phyloP scores from a whole-genome alignment of 2,797 vertebrate genomes.

The Sorex maritimensis region DNA sequence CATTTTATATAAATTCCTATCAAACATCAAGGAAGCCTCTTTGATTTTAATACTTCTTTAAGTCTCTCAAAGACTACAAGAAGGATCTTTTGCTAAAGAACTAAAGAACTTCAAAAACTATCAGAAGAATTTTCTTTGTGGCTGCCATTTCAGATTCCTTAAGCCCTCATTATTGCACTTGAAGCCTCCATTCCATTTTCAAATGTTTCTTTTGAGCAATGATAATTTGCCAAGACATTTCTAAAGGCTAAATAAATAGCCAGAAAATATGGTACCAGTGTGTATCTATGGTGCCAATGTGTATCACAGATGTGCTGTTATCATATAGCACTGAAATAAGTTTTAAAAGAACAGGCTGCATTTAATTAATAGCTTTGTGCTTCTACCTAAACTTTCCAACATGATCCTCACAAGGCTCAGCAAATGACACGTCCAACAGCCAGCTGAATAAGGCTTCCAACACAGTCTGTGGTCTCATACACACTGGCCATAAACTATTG shows the following conservation, averaged over 20 bases:
- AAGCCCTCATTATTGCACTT: conserved; percentile 50
- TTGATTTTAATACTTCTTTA: conserved; percentile 67
- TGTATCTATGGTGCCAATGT: too few relatives aligned
- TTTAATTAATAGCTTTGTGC: neutral
- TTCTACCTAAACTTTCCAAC: neutral
- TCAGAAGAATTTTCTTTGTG: conserved; percentile 71
- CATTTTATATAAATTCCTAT: conserved; percentile 12
- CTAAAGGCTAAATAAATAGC: conserved; percentile 12
- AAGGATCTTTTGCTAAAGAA: conserved; percentile 70
- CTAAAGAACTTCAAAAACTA: conserved; percentile 51
- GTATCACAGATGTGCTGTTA: neutral
- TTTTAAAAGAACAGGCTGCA: neutral
- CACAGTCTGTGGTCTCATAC: neutral
- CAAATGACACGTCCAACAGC: neutral
- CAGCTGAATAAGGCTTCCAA: neutral
- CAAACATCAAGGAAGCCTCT: conserved; percentile 64
- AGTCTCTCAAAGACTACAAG: conserved; percentile 61
- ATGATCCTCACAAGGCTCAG: neutral
- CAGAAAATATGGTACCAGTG: neutral
- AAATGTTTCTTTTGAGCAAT: conserved; percentile 55
- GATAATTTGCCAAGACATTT: conserved; percentile 35
- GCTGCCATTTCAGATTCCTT: conserved; percentile 60
- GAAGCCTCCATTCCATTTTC: conserved; percentile 30
- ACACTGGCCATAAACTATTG: conserved; percentile 15
- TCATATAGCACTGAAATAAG: neutral